Evolutionary conservation across 1,140 invertebrate species (phyloP).

Genomic region (Camponotus floridanus): DNA sequence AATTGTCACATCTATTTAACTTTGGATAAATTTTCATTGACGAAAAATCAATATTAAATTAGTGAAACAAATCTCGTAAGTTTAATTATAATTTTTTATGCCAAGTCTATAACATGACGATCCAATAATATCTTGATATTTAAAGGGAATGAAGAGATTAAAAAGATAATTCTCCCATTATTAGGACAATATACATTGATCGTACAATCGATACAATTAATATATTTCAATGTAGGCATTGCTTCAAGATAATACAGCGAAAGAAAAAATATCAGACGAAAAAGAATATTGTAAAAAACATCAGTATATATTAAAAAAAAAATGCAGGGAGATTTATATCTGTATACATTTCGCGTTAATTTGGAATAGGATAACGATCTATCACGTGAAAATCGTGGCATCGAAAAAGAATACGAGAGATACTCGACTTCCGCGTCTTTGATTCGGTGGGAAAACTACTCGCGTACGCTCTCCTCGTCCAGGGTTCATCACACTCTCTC

Average conservation of each 20-base stretch:
- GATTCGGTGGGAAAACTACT: constrained; percentile 53
- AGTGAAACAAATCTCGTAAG: background rate
- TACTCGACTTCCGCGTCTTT: constrained; percentile 48
- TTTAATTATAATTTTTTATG: background rate
- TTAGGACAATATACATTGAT: background rate
- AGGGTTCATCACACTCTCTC: constrained; percentile 73
- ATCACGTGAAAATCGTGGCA: background rate
- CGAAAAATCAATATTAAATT: background rate
- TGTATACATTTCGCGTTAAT: background rate
- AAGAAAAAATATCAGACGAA: background rate
- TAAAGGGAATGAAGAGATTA: background rate
- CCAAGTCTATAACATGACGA: background rate
- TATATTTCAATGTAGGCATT: background rate
- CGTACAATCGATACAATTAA: background rate
- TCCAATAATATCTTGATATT: background rate
- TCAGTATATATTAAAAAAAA: background rate
- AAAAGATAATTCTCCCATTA: background rate
- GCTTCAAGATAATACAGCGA: background rate
- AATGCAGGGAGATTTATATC: background rate
- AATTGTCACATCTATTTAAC: background rate
- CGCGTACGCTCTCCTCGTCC: constrained; percentile 20
- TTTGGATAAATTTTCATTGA: background rate
- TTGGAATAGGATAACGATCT: background rate
- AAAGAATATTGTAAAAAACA: background rate
- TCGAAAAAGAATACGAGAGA: background rate